These are phyloP conservation scores for Aselliscus stoliczkanus DNA, from an alignment of 2,797 vertebrate species.

Conservation along the genomic window DNA sequence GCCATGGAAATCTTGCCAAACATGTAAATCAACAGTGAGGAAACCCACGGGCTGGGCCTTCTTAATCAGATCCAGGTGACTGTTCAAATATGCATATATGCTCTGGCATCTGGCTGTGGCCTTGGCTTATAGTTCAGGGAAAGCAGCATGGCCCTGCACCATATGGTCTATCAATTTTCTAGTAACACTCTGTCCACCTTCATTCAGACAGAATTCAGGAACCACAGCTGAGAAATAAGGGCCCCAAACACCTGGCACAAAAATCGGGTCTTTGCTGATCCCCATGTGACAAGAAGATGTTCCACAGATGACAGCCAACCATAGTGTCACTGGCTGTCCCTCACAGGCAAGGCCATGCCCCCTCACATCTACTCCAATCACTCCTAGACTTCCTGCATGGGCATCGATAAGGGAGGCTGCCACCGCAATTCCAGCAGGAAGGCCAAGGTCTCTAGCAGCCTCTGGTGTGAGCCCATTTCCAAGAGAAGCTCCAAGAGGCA, in stretches of 20 bases:
- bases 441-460: no score
- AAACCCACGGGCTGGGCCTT: constrained; percentile 86
- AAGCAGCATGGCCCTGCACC: no score
- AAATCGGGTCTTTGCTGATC: constrained; percentile 89
- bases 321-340: constrained; percentile 88
- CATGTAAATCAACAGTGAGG: constrained; percentile 91
- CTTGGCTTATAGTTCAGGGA: no score
- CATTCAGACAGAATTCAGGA: constrained; percentile 93
- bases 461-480: no score
- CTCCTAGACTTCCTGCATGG: no score
- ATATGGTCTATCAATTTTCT: constrained; percentile 93
- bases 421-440: no score
- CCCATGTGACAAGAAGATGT: constrained; percentile 99
- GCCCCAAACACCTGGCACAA: constrained; percentile 96
- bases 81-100: constrained; percentile 92
- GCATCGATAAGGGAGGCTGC: no score
- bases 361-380: constrained; percentile 93
- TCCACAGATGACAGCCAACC: constrained; percentile 95
- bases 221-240: constrained; percentile 96
- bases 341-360: constrained; percentile 90
- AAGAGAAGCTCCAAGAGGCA: no score
- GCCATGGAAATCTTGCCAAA: constrained; percentile 98
- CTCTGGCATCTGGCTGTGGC: constrained; percentile 89
- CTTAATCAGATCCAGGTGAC: constrained; percentile 88
- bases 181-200: constrained; percentile 96